Conservation (phyloP, 2,113 vertebrate species). For the Podiceps cristatus region DNA sequence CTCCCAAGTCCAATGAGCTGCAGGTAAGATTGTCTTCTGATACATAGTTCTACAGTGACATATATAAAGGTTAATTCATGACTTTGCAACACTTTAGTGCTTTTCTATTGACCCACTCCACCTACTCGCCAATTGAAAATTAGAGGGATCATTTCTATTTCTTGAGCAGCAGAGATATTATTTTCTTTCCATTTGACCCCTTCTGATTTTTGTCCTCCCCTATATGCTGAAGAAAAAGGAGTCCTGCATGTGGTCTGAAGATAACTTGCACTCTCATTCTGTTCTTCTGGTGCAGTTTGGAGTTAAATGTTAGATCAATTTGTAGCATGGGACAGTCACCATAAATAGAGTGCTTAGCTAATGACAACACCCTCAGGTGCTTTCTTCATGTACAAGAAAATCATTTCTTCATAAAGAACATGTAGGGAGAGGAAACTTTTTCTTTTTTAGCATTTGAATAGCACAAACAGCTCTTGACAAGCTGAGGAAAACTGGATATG, state of each 20-base stretch:
- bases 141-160: neutral
- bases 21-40: neutral
- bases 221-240: neutral
- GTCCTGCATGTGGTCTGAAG: neutral
- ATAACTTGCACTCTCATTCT: neutral
- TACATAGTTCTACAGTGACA: too few species aligned
- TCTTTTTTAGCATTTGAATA: neutral
- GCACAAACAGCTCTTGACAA: neutral
- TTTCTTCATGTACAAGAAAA: neutral
- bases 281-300: neutral
- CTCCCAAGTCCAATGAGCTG: neutral
- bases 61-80: neutral
- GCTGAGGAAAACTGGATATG: neutral
- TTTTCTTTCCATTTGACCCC: neutral
- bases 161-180: neutral
- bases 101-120: neutral
- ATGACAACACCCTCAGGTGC: rapidly evolving
- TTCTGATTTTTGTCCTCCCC: neutral
- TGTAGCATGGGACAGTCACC: neutral
- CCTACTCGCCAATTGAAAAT: neutral
- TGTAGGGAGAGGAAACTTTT: rapidly evolving
- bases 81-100: neutral
- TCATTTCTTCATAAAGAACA: neutral
- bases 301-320: neutral
- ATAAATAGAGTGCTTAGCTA: neutral